phyloP scores from a whole-genome alignment of 2,888 invertebrate genomes.

The Volucella inflata region DNA sequence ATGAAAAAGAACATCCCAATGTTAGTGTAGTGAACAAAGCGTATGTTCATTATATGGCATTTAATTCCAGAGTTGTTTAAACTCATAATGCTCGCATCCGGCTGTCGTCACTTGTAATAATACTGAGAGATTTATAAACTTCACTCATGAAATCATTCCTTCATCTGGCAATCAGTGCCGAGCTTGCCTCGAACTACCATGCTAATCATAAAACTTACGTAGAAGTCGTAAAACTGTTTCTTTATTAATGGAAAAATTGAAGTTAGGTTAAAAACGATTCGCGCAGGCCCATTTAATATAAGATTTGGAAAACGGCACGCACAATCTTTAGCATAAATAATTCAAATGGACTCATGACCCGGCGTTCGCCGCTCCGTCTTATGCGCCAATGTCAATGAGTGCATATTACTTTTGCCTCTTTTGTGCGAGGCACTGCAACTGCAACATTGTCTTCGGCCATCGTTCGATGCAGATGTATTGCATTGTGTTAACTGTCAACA shows the following conservation, averaged over 20 bases:
- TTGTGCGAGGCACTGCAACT: conserved; percentile 41
- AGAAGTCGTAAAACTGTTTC: conserved; percentile 75
- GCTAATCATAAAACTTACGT: conserved; percentile 74
- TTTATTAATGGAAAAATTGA: conserved; percentile 75
- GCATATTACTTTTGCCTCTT: conserved; percentile 24
- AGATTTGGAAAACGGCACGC: conserved; percentile 75
- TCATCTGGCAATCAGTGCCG: conserved; percentile 63
- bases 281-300: conserved; percentile 74
- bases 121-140: conserved; percentile 74
- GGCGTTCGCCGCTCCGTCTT: conserved; percentile 68
- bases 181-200: conserved; percentile 49
- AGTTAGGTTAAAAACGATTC: conserved; percentile 76
- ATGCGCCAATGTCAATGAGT: conserved; percentile 70
- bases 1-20: no score
- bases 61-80: conserved; percentile 72
- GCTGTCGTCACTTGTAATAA: conserved; percentile 66
- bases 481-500: conserved; percentile 68
- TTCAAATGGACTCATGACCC: conserved; percentile 71
- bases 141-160: conserved; percentile 74
- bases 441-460: conserved; percentile 38
- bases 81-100: conserved; percentile 67
- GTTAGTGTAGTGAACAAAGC: neutral
- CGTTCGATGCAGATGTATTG: conserved; percentile 5
- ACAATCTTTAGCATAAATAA: conserved; percentile 75
- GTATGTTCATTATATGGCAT: conserved; percentile 64